These are phyloP conservation scores for Valencia hispanica DNA, from an alignment of 2,797 vertebrate genomes.

Conservation along the genomic window DNA sequence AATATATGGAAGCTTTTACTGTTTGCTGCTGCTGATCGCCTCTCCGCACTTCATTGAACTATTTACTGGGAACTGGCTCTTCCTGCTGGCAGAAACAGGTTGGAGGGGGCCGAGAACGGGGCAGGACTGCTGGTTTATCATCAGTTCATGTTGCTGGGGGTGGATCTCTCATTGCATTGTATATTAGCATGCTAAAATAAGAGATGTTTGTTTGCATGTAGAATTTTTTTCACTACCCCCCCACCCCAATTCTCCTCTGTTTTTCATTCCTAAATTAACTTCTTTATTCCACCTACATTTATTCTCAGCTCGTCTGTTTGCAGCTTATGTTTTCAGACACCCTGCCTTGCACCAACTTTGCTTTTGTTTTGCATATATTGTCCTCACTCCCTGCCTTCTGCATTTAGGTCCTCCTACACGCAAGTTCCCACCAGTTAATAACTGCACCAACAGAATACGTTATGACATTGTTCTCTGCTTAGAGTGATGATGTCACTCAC, in stretches of 20 bases:
- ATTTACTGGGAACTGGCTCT: background rate
- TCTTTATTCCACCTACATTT: background rate
- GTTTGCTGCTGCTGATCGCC: background rate
- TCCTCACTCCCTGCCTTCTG: background rate
- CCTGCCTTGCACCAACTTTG: slow-evolving; percentile 3
- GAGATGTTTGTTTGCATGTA: background rate
- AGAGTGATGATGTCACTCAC: no score
- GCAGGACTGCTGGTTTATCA: background rate
- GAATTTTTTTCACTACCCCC: background rate
- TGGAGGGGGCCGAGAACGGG: background rate
- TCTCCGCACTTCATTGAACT: background rate
- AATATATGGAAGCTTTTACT: no score
- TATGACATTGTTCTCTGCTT: background rate
- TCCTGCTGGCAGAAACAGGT: background rate
- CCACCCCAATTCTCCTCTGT: background rate
- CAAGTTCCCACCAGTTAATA: background rate
- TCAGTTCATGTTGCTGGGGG: background rate
- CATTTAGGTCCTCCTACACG: background rate
- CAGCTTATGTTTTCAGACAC: background rate
- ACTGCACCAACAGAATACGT: background rate
- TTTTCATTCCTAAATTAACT: background rate
- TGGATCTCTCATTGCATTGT: background rate
- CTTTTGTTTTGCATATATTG: background rate
- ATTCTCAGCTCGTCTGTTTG: background rate
- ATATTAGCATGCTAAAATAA: background rate